Evolutionary conservation across 2,797 vertebrate species (phyloP), one percentile per base, ranked within the genome.

Genomic region (Rallus crepitans): DNA sequence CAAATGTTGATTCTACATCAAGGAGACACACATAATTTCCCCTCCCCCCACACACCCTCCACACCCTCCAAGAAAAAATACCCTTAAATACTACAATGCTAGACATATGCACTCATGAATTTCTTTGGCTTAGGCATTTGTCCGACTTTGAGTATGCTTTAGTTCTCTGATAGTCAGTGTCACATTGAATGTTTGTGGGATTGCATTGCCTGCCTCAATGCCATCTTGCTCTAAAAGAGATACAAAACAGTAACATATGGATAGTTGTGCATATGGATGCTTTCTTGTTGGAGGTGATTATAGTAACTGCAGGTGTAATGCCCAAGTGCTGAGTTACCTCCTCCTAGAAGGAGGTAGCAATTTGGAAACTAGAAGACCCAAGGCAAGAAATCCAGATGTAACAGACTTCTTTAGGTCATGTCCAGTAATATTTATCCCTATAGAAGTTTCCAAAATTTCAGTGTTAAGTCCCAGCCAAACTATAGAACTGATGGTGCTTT

Each of bases 281-380:
- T 13, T 65, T 11, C 35, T 33, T 71, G 21, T 20, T 64, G 40
- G 60, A 31, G 8, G 21, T 50, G 39, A 21, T 18, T 45, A 3
- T 17, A 31, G 30, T 24, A 52, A 30, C 28, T 8, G 5, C 0
- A 0, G 35, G n/a, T 76, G 24, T 4, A 30, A 37, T 45, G 55
- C 11, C 39, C 79, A 39, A 71, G 37, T 9, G 14, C 31, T 37
- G 28, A 47, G 31, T 30, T 59, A 48, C 16, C 30, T 81, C 28
- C 9, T 47, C 64, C 37, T 70, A 8, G 5, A 9, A 5, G 40
- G 40, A 42, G 40, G 40, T 42, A 42, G 15, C 40, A 42, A 11
- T 60, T 21, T 47, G 39, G 39, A 30, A 48, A 48, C n/a, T 7
- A 11, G 15, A 48, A 61, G 33, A 66, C 47, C 28, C 28, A 24